Conservation (phyloP, 64 coral and sea anemone genomes). For the Astreopora myriophthalma region DNA sequence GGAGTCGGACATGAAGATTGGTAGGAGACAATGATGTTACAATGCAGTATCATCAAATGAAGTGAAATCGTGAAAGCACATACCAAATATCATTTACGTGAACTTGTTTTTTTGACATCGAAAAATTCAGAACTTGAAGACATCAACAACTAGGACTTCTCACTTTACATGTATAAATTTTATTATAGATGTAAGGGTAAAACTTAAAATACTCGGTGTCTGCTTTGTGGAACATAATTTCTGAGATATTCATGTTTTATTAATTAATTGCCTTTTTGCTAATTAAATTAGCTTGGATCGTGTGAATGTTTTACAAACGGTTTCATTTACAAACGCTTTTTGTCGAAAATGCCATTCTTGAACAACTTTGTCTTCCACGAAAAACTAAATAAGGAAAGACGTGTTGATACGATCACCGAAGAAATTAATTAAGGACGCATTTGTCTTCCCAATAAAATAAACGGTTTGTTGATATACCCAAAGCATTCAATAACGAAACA, state of each 20-base stretch:
- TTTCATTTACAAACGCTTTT: not conserved
- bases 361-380: not conserved
- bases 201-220: too few relatives aligned
- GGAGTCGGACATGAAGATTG: not conserved
- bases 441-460: not conserved
- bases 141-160: too few relatives aligned
- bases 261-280: not conserved
- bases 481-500: not conserved
- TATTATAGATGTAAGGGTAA: too few relatives aligned
- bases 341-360: not conserved
- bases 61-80: not conserved
- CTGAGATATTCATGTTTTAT: not conserved
- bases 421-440: constrained; percentile 8
- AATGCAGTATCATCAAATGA: not conserved
- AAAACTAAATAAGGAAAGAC: not conserved
- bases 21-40: too few relatives aligned
- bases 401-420: not conserved
- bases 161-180: too few relatives aligned
- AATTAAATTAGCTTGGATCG: constrained; percentile 4
- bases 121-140: too few relatives aligned
- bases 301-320: not conserved
- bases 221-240: not conserved
- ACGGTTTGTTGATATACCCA: not conserved
- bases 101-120: not conserved
- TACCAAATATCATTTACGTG: not conserved